These are phyloP conservation scores for Lithophane socia DNA, from an alignment of 2,888 invertebrate species.

Conservation along the genomic window DNA sequence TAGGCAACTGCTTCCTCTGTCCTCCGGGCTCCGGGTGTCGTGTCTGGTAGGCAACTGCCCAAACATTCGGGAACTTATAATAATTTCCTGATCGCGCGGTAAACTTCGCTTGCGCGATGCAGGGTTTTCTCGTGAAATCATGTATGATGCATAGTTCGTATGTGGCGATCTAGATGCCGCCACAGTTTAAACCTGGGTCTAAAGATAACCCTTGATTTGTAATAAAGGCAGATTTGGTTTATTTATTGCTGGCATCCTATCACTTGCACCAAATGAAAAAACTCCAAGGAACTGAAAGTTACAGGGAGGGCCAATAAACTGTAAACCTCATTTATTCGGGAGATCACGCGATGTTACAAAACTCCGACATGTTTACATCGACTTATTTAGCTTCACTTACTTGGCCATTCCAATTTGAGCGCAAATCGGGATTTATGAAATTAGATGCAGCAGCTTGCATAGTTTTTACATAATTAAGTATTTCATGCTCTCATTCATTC, in stretches of 20 bases:
- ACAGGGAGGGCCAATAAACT: slow-evolving; percentile 81
- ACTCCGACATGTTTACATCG: slow-evolving; percentile 71
- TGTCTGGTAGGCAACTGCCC: too few relatives aligned
- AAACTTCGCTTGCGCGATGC: too few relatives aligned
- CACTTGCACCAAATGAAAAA: slow-evolving; percentile 54
- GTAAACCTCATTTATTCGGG: slow-evolving; percentile 78
- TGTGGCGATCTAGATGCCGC: too few relatives aligned
- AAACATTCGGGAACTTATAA: too few relatives aligned
- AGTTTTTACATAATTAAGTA: slow-evolving; percentile 12
- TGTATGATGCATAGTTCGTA: too few relatives aligned
- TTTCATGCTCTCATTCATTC: slow-evolving; percentile 18
- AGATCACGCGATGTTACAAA: slow-evolving; percentile 85
- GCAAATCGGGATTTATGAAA: slow-evolving; percentile 23
- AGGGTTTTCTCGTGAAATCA: too few relatives aligned
- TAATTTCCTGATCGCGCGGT: too few relatives aligned
- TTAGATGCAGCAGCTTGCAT: slow-evolving; percentile 28
- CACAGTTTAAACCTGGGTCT: not conserved
- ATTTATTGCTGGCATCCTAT: slow-evolving; percentile 18
- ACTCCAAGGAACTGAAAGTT: slow-evolving; percentile 75
- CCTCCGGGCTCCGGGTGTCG: too few relatives aligned
- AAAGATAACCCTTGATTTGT: not conserved
- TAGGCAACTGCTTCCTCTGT: too few relatives aligned
- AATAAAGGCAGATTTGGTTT: not conserved
- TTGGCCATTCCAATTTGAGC: slow-evolving; percentile 18
- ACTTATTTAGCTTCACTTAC: slow-evolving; percentile 62